A percentile compares a stretch with the other conserved stretches of the same genome.
Evolutionary conservation across 2,888 invertebrate species (phyloP).

Genomic region (Thereva unica): DNA sequence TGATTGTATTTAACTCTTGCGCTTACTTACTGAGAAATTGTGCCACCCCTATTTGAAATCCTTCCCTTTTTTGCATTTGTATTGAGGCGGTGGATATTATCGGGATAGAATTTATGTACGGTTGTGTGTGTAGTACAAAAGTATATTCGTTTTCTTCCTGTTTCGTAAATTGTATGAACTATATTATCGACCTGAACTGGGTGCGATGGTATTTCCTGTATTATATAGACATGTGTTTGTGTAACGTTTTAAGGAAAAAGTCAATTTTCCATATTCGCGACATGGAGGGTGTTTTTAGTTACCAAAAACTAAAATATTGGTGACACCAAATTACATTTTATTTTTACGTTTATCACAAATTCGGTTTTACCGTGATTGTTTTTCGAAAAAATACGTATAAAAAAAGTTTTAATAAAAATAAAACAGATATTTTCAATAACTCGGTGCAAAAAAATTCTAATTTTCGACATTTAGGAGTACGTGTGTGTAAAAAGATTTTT

Average conservation of each 20-base stretch:
- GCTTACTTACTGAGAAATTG: constrained; percentile 15
- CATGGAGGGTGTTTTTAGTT: constrained; percentile 49
- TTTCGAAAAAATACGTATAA: constrained; percentile 21
- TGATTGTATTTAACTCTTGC: constrained; percentile 29
- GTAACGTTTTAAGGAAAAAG: constrained; percentile 44
- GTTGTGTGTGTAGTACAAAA: no score
- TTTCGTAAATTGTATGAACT: constrained; percentile 31
- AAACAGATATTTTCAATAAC: constrained; percentile 2
- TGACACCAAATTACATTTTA: constrained; percentile 38
- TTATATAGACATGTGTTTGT: constrained; percentile 25
- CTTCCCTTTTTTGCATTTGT: constrained; percentile 11
- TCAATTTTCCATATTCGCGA: constrained; percentile 48
- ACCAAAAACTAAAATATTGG: constrained; percentile 45
- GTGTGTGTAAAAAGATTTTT: constrained; percentile 23
- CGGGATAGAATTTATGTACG: no score
- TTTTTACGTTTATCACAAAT: constrained; percentile 34
- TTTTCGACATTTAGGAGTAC: constrained; percentile 22
- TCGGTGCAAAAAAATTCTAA: constrained; percentile 16
- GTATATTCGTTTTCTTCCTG: constrained; percentile 36
- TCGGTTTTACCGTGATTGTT: constrained; percentile 34
- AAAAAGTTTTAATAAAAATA: constrained; percentile 22
- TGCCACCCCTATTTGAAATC: constrained; percentile 20
- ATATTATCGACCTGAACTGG: constrained; percentile 30
- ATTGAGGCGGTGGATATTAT: constrained; percentile 11
- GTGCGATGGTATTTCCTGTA: constrained; percentile 16